Evolutionary conservation across 1,140 invertebrate genomes (phyloP), one percentile per base, ranked within the genome.

Genomic region (Drosophila setifemur): DNA sequence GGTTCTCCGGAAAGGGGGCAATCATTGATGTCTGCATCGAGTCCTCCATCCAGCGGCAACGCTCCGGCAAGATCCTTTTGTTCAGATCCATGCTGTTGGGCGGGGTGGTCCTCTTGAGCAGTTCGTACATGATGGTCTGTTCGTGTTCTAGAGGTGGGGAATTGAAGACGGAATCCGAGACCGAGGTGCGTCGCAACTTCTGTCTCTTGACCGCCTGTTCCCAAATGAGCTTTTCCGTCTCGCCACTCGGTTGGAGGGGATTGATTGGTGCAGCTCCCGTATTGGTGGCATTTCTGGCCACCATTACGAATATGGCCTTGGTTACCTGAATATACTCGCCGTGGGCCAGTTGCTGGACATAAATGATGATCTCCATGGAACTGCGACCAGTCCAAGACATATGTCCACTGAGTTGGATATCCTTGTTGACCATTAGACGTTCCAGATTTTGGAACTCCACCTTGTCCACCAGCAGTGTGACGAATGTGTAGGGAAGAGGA

Each of bases 391-490:
- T 93, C 94, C 95, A 95, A 14, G 94, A 94, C 0, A 96, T 94
- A 79, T 95, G 93, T 1, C 96, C 96, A 23, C 92, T 93, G 26
- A 96, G 81, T 58, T 93, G 91, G 19, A 96, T 94, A 89, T 96
- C 95, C 33, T 92, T 88, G 63, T 93, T 91, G 72, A 91, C 91
- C 73, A 91, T 91, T 3, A 92, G 88, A 4, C 75, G 50, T 4
- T 67, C 58, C 47, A 91, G 90, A 35, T 92, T 91, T 2, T 86
- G 91, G 61, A 94, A 93, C 35, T 92, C 92, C 45, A 96, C 94
- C 64, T 93, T 92, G 86, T 96, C 95, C 2, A 96, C 95, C 12
- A 95, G 83, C 44, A 94, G 92, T 1, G 95, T 96, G 3, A 96
- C 95, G 79, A 96, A 93, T 2, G 92, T 93, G 50, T 95, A 93